Conservation (phyloP, 2,113 vertebrate species). For the Gila orcuttii region DNA sequence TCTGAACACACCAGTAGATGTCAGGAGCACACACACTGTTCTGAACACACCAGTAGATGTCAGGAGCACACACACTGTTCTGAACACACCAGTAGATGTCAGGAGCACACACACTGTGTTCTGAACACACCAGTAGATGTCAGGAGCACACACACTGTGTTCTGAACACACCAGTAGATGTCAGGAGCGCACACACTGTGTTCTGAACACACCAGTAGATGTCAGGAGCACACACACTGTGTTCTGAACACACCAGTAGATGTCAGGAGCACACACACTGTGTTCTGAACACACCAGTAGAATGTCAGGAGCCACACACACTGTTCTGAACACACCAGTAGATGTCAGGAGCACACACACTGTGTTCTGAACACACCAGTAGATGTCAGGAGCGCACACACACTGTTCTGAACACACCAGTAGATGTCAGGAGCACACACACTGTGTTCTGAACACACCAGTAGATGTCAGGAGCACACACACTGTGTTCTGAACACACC, state of each 20-base stretch:
- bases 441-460: neutral
- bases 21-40: too few relatives aligned
- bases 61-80: too few relatives aligned
- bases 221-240: too few relatives aligned
- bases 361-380: neutral
- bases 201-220: conserved; percentile 17
- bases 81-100: conserved; percentile 27
- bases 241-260: conserved; percentile 5
- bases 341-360: too few relatives aligned
- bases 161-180: conserved; percentile 23
- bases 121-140: conserved; percentile 24
- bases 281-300: conserved; percentile 8
- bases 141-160: too few relatives aligned
- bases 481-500: neutral
- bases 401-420: neutral
- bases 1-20: conserved; percentile 23
- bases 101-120: too few relatives aligned
- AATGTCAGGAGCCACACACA: too few relatives aligned
- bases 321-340: conserved; percentile 10
- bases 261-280: too few relatives aligned
- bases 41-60: conserved; percentile 24
- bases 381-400: too few relatives aligned
- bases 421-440: too few relatives aligned
- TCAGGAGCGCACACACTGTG: too few relatives aligned
- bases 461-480: too few relatives aligned